Conservation (phyloP, 2,113 vertebrate genomes). For the Urocynchramus pylzowi region DNA sequence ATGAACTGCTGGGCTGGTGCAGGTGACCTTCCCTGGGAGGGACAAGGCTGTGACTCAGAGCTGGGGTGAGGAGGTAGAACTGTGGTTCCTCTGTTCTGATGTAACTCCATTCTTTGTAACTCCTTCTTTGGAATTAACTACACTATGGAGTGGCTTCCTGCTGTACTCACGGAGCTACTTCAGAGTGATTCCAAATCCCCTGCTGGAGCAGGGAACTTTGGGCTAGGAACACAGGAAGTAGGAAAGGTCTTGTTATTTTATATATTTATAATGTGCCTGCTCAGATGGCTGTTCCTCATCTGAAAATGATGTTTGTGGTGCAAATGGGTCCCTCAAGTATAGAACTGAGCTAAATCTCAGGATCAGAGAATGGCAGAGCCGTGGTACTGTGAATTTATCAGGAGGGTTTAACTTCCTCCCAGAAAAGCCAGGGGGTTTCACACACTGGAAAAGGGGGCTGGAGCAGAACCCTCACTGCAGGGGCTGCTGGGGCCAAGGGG, state of each 20-base stretch:
- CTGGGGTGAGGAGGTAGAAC: neutral
- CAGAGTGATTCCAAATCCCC: fast-evolving
- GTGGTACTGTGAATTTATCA: fast-evolving
- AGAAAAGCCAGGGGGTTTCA: neutral
- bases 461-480: fast-evolving
- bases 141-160: fast-evolving
- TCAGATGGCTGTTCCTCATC: neutral
- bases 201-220: neutral
- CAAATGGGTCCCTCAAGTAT: neutral
- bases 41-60: fast-evolving
- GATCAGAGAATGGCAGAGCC: neutral
- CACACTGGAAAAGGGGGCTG: fast-evolving
- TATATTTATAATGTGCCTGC: neutral
- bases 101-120: fast-evolving
- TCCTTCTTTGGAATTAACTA: fast-evolving
- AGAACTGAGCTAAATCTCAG: neutral
- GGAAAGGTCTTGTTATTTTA: neutral
- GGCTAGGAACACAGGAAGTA: neutral
- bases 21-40: neutral
- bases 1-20: neutral
- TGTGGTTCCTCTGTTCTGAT: neutral
- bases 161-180: neutral
- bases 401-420: neutral
- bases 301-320: neutral
- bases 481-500: neutral